Evolutionary conservation across 2,888 invertebrate species (phyloP), one percentile per base, ranked within the genome.

Genomic region (Chrysolina americana): DNA sequence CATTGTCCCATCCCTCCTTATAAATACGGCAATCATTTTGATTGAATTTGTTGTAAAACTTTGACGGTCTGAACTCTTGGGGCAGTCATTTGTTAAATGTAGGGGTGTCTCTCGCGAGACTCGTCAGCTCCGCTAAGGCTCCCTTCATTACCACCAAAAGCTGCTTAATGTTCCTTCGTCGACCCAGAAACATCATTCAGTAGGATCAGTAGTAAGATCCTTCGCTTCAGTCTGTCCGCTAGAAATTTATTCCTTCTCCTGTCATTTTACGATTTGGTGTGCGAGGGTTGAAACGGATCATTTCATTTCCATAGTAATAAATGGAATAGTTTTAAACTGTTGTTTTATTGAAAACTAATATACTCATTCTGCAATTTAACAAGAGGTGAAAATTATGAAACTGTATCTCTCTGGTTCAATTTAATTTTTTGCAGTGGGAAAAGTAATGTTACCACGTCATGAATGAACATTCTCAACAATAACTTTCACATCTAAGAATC

Each of bases 41-140:
- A 86, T 86, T 85, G 85, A 86, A 86, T 85, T 85, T 85, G 86
- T 86, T 86, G 84, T 84, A 85, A 86, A 86, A 86, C 85, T 86
- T 85, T 84, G 83, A 83, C 70, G 81, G 81, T 80, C 76, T 68
- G 71, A 81, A 80, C 78, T 66, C 72, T 75, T 56, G 59, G 36
- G n/a, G 59, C 59, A 28, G 59, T 36, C 85, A 85, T 86, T 86
- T 86, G 84, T 85, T 85, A 85, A 85, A 85, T 83, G 83, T 81
- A 82, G 81, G 74, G 83, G 80, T 84, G 81, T 81, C 76, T 79
- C 76, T 82, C 79, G 75, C 76, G 84, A 74, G 76, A 74, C 68
- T 75, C 75, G 73, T 75, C 75, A 68, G 74, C 74, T 68, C 73
- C 75, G 71, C 72, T 69, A 68, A 53, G 36, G 53, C 68, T 36